Evolutionary conservation across 2,888 invertebrate species (phyloP).

Genomic region (Drosophila histrio): DNA sequence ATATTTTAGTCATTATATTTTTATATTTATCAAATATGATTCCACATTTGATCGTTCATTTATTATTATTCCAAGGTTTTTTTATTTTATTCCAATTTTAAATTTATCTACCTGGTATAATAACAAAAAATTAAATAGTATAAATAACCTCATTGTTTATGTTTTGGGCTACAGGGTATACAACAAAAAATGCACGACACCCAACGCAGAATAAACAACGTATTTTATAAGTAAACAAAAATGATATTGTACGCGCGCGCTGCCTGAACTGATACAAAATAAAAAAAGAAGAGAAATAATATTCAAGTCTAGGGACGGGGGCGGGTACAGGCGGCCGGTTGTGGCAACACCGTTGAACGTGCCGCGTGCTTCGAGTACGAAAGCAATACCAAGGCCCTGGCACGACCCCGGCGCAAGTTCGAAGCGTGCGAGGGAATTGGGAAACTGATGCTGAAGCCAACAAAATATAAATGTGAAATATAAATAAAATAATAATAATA

Average conservation of each 20-base stretch:
- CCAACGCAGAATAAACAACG: slow-evolving; percentile 60
- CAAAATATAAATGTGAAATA: not conserved
- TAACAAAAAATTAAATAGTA: too few relatives aligned
- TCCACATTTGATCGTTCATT: too few relatives aligned
- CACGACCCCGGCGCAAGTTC: slow-evolving; percentile 46
- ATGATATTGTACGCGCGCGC: slow-evolving; percentile 64
- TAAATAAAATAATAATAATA: slow-evolving; percentile 5
- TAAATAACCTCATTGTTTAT: not conserved
- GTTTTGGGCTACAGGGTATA: slow-evolving; percentile 15
- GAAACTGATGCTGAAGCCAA: slow-evolving; percentile 14
- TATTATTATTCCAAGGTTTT: too few relatives aligned
- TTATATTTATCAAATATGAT: too few relatives aligned
- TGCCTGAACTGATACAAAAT: slow-evolving; percentile 43
- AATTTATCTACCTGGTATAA: too few relatives aligned
- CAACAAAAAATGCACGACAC: slow-evolving; percentile 23
- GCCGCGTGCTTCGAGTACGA: slow-evolving; percentile 30
- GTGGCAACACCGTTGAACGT: slow-evolving; percentile 18
- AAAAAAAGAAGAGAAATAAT: slow-evolving; percentile 21
- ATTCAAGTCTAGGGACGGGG: not conserved
- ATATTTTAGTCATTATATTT: too few relatives aligned
- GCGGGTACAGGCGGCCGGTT: not conserved
- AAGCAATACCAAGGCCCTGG: slow-evolving; percentile 44
- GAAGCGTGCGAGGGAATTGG: slow-evolving; percentile 37
- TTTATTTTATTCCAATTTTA: too few relatives aligned
- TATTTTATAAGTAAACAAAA: slow-evolving; percentile 68